Evolutionary conservation across 2,888 invertebrate species (phyloP).

Genomic region (Subacronicta megacephala): DNA sequence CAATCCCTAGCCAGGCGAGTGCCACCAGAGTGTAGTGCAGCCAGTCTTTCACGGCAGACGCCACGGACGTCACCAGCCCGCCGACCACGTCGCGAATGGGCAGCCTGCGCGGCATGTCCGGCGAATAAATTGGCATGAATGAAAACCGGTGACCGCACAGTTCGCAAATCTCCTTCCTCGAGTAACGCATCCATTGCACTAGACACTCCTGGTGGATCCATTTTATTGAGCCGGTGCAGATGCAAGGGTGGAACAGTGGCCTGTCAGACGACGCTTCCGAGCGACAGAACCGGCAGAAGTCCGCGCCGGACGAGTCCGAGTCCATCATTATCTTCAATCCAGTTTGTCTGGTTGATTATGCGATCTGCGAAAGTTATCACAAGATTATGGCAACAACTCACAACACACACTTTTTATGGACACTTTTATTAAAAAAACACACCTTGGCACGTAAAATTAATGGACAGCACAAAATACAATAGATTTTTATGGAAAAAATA

Average conservation of each 20-base stretch:
- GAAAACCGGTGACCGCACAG: slow-evolving; percentile 99
- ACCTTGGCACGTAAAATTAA: slow-evolving; percentile 65
- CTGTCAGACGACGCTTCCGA: slow-evolving; percentile 97
- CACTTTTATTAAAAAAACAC: slow-evolving; percentile 49
- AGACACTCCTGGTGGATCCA: slow-evolving; percentile 99
- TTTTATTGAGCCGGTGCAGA: slow-evolving; percentile 99
- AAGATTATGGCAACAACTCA: slow-evolving; percentile 42
- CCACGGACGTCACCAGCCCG: slow-evolving; percentile 96
- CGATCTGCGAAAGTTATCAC: slow-evolving; percentile 76
- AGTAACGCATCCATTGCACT: slow-evolving; percentile 99
- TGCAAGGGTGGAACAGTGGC: slow-evolving; percentile 99
- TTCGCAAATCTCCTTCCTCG: slow-evolving; percentile 99
- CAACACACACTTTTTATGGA: slow-evolving; percentile 17
- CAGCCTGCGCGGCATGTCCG: slow-evolving; percentile 99
- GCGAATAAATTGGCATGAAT: slow-evolving; percentile 99
- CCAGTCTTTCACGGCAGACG: slow-evolving; percentile 98
- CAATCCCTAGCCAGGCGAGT: slow-evolving; percentile 98
- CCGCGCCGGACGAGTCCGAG: slow-evolving; percentile 91
- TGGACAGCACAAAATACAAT: slow-evolving; percentile 63
- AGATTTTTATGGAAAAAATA: slow-evolving; percentile 67
- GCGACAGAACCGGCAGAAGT: slow-evolving; percentile 99
- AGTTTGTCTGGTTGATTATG: slow-evolving; percentile 79
- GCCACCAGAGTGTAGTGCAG: slow-evolving; percentile 99
- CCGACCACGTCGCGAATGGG: slow-evolving; percentile 97
- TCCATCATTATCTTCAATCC: slow-evolving; percentile 86